Evolutionary conservation across 2,797 vertebrate genomes (phyloP), one percentile per base, ranked within the genome.

Genomic region (Megalops cyprinoides): DNA sequence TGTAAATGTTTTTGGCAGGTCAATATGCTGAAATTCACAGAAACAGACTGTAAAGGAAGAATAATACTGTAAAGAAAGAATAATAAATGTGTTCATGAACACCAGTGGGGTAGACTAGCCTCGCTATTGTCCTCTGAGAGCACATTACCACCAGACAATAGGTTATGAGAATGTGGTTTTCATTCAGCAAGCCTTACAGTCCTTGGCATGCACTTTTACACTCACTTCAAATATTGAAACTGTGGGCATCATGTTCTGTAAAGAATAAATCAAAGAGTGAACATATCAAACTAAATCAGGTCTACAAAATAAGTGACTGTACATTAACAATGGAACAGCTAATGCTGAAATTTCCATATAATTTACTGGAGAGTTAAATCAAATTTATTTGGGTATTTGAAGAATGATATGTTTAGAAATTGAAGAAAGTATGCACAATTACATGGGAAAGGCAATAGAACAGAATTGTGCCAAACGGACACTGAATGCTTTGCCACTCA

Each of bases 91-190:
- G n/a, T 56, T 58, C n/a, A n/a, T 58, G 55, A 56, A n/a, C 23
- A 55, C 53, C n/a, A 23, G 82, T 28, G 67, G 76, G 77, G 76
- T 79, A 74, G 82, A 82, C 46, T 65, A 79, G 80, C 81, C 79
- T 62, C 60, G 39, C 79, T 84, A 49, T 62, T 55, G 79, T 79
- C 83, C 84, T 83, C 79, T 84, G 81, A 86, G 84, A 85, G 84
- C 77, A 84, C 84, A 82, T 78, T 84, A 86, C 82, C 86, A 84
- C 84, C 83, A 82, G 83, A 85, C 86, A 84, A 84, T 9, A 48
- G 46, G 46, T n/a, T n/a, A n/a, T n/a, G n/a, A n/a, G n/a, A n/a
- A n/a, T n/a, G n/a, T 48, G 4, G 10, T 10, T 48, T 48, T 48
- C 46, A 48, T 10, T 48, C 46, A 10, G 10, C 46, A 48, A 10